Conservation (phyloP, 53 echinoderm and acorn worm genomes). For the Echinarachnius parma region DNA sequence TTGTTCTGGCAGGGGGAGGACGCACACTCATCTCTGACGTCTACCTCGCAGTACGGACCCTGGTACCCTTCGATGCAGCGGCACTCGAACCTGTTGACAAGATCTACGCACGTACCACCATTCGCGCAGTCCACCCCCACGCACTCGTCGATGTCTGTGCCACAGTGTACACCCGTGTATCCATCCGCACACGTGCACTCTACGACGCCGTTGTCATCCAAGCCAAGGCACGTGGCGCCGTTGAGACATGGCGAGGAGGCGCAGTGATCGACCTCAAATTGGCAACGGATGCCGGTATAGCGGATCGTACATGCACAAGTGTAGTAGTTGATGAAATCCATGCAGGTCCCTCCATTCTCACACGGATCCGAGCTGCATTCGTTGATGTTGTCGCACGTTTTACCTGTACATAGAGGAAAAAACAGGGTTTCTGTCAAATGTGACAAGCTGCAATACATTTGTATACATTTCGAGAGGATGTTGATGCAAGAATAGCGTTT, state of each 20-base stretch:
- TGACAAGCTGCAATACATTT: background rate
- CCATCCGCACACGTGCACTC: constrained; percentile 21
- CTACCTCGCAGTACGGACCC: constrained; percentile 14
- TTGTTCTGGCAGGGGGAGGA: constrained; percentile 35
- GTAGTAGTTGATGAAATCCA: constrained; percentile 10
- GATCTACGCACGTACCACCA: constrained; percentile 19
- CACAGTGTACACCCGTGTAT: constrained; percentile 2
- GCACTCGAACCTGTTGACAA: constrained; percentile 3
- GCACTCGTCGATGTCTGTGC: constrained; percentile 20
- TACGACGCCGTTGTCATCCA: constrained; percentile 1
- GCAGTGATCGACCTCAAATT: constrained; percentile 36
- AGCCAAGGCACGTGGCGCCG: constrained; percentile 22
- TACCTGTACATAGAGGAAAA: constrained; percentile 8
- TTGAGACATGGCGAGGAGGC: constrained; percentile 1
- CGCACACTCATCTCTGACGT: constrained; percentile 26
- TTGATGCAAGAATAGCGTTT: too few relatives aligned
- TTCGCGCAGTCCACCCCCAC: constrained; percentile 3
- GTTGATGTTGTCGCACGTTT: constrained; percentile 23
- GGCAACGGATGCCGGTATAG: constrained; percentile 23
- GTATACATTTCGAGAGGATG: background rate
- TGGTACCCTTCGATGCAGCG: constrained; percentile 8
- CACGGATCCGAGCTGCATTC: constrained; percentile 31
- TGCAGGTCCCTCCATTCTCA: constrained; percentile 33
- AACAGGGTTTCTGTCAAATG: background rate
- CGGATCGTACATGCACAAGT: constrained; percentile 2